Evolutionary conservation across 2,888 invertebrate genomes (phyloP).

Genomic region (Drosophila acutilabella): DNA sequence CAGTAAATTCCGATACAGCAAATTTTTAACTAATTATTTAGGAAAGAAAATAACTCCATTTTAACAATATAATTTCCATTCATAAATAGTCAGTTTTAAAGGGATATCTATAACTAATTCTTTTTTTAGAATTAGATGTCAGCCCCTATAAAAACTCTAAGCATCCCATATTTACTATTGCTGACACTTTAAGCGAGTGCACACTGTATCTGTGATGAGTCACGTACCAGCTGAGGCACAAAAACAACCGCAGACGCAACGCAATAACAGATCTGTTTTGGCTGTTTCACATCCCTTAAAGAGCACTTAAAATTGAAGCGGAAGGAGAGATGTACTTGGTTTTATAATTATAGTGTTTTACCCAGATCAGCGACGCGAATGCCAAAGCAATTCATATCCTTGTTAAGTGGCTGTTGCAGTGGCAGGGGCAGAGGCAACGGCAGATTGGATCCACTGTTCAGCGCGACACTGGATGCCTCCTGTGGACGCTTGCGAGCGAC

Average conservation of each 20-base stretch:
- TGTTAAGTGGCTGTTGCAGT: constrained; percentile 82
- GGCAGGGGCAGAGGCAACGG: constrained; percentile 71
- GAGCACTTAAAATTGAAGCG: not conserved
- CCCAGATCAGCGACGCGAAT: constrained; percentile 85
- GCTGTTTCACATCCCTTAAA: not conserved
- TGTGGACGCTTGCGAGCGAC: constrained; percentile 90
- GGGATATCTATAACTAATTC: too few species aligned
- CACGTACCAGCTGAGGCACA: not conserved
- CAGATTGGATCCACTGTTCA: constrained; percentile 72
- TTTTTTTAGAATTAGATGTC: too few species aligned
- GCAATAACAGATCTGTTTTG: constrained; percentile 3
- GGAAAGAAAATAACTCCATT: too few species aligned
- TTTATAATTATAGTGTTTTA: constrained; percentile 52
- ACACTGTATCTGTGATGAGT: constrained; percentile 9
- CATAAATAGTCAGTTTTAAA: too few species aligned
- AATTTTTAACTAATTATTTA: too few species aligned
- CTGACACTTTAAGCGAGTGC: not conserved
- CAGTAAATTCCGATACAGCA: too few species aligned
- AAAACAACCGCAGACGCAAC: constrained; percentile 1
- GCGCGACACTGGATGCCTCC: constrained; percentile 73
- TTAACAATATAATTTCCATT: too few species aligned
- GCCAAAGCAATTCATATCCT: constrained; percentile 85
- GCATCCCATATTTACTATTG: too few species aligned
- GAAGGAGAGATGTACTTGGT: not conserved
- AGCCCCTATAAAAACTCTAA: too few species aligned